Conservation (phyloP, 2,888 invertebrate species). For the Sarcophaga caerulescens region DNA sequence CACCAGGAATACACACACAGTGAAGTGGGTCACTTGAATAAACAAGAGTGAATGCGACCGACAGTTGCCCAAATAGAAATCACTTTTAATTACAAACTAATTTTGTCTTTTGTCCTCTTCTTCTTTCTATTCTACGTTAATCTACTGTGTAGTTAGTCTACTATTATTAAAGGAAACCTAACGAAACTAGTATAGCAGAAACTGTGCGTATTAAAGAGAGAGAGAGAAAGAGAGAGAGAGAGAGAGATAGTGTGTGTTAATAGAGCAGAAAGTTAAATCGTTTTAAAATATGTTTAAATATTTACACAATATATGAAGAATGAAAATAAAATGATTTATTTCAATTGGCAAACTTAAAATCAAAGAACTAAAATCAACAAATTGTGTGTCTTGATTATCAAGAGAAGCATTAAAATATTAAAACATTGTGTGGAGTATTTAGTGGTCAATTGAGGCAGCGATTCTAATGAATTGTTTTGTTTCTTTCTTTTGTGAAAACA, state of each 20-base stretch:
- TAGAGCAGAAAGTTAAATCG: constrained; percentile 25
- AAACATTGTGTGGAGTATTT: neutral
- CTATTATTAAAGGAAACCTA: neutral
- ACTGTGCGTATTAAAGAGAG: too few relatives aligned
- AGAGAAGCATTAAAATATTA: neutral
- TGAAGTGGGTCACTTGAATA: constrained; percentile 1
- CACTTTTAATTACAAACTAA: constrained; percentile 44
- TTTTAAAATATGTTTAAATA: constrained; percentile 45
- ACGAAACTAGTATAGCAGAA: too few relatives aligned
- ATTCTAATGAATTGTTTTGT: too few relatives aligned
- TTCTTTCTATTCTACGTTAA: neutral
- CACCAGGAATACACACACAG: neutral
- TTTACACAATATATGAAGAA: constrained; percentile 16
- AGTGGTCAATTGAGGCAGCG: too few relatives aligned
- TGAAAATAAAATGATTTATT: constrained; percentile 27
- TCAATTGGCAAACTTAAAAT: neutral
- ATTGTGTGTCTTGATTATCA: neutral
- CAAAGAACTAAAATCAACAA: neutral
- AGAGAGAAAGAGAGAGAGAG: too few relatives aligned
- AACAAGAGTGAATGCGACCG: neutral
- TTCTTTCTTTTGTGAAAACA: too few relatives aligned
- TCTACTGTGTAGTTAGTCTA: neutral
- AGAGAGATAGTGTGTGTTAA: too few relatives aligned
- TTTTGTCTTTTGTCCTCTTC: constrained; percentile 10
- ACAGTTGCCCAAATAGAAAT: constrained; percentile 32